Evolutionary conservation across 2,797 vertebrate genomes (phyloP).

Genomic region (Macropus fuliginosus): DNA sequence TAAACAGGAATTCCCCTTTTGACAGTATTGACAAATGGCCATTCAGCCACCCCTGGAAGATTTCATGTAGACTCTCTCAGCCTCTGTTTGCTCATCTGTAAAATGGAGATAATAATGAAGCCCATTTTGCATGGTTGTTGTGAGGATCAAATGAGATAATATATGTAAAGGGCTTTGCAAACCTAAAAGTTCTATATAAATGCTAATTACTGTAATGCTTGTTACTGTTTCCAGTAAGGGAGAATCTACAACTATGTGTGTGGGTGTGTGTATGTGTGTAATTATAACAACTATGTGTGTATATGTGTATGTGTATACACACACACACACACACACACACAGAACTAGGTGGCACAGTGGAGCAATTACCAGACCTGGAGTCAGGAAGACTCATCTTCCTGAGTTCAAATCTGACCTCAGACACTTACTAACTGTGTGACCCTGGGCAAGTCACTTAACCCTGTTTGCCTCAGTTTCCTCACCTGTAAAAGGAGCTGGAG

Average conservation of each 20-base stretch:
- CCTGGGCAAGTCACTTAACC: not conserved
- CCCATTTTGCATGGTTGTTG: not conserved
- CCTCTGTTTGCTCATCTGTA: not conserved
- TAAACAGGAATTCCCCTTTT: not conserved
- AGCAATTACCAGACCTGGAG: not conserved
- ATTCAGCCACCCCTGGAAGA: not conserved
- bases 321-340: not conserved
- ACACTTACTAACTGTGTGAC: not conserved
- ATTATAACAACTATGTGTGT: no score
- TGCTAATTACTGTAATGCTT: not conserved
- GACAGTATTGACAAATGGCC: not conserved
- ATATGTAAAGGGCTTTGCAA: not conserved
- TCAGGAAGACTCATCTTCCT: not conserved
- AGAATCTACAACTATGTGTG: not conserved
- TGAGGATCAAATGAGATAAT: not conserved
- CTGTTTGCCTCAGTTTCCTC: not conserved
- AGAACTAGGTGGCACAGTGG: not conserved
- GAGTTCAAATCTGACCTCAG: not conserved
- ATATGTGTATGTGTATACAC: accelerated
- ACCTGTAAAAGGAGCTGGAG: not conserved
- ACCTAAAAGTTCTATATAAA: not conserved
- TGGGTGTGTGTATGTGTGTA: no score
- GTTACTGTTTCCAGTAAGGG: not conserved
- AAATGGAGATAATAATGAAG: not conserved
- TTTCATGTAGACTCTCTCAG: not conserved